A percentile compares a stretch with the other conserved stretches of the same genome.
Conservation (phyloP, 2,797 vertebrate species). For the Pipistrellus pygmaeus region DNA sequence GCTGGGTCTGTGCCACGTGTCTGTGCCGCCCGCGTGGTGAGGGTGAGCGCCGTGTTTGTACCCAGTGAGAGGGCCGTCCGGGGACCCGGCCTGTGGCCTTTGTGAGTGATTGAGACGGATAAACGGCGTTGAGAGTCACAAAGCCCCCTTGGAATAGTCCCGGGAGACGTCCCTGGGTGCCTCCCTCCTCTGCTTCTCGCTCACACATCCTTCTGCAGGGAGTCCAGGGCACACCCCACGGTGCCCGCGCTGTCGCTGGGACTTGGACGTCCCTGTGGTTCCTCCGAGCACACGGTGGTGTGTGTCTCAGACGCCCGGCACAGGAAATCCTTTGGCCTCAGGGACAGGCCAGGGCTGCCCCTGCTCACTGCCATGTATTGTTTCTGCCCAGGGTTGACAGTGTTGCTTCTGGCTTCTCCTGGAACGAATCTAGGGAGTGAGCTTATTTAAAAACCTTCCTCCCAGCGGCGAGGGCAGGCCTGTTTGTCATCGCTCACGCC, state of each 20-base stretch:
- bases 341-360: neutral
- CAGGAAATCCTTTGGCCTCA: constrained; percentile 58
- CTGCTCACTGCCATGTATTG: constrained; percentile 33
- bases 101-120: neutral
- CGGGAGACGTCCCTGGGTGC: neutral
- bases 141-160: neutral
- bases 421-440: constrained; percentile 9
- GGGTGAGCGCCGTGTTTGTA: neutral
- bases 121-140: neutral
- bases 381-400: neutral
- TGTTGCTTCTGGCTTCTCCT: constrained; percentile 51
- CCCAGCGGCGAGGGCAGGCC: neutral
- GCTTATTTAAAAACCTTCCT: constrained; percentile 62
- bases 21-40: neutral
- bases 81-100: neutral
- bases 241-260: neutral
- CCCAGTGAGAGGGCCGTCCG: neutral
- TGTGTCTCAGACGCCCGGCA: neutral
- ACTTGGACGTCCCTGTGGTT: constrained; percentile 24
- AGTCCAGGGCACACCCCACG: accelerated
- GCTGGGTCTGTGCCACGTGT: neutral
- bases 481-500: neutral
- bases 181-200: neutral
- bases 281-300: neutral
- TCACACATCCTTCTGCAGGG: neutral